Evolutionary conservation across 92 coral and sea anemone genomes (phyloP).

Genomic region (Hydrozoanthus gracilis): DNA sequence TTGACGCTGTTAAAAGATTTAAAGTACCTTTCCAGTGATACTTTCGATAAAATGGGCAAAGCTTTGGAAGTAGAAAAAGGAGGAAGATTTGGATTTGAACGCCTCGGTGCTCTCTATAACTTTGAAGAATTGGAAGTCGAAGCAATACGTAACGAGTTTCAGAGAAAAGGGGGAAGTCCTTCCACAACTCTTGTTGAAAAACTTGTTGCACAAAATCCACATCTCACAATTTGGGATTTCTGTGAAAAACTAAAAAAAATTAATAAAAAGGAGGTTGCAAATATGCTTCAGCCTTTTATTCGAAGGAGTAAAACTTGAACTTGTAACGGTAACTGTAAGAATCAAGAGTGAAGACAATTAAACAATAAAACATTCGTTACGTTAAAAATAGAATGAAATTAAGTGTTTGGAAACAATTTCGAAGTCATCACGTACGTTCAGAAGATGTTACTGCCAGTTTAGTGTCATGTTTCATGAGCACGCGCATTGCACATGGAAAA

Average conservation of each 20-base stretch:
- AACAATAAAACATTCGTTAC: too few relatives aligned
- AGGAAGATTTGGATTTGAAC: conserved; percentile 3
- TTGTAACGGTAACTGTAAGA: too few relatives aligned
- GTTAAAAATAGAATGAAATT: too few relatives aligned
- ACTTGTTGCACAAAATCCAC: background rate
- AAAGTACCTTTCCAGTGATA: background rate
- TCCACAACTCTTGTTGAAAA: background rate
- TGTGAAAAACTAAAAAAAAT: background rate
- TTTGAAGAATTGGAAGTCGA: background rate
- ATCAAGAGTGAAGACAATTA: too few relatives aligned
- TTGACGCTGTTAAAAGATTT: background rate
- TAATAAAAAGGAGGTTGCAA: background rate
- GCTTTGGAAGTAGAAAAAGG: background rate
- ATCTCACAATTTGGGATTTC: background rate
- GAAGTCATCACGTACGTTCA: too few relatives aligned
- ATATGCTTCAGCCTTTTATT: too few relatives aligned
- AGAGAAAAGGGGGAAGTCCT: background rate
- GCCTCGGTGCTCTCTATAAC: background rate
- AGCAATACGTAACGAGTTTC: background rate
- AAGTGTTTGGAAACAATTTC: too few relatives aligned
- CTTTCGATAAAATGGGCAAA: background rate
- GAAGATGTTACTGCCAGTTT: too few relatives aligned
- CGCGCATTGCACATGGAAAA: too few relatives aligned
- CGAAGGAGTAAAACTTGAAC: too few relatives aligned
- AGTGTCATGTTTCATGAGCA: too few relatives aligned